Evolutionary conservation across 2,888 invertebrate genomes (phyloP).

Genomic region (Apodemia zela): DNA sequence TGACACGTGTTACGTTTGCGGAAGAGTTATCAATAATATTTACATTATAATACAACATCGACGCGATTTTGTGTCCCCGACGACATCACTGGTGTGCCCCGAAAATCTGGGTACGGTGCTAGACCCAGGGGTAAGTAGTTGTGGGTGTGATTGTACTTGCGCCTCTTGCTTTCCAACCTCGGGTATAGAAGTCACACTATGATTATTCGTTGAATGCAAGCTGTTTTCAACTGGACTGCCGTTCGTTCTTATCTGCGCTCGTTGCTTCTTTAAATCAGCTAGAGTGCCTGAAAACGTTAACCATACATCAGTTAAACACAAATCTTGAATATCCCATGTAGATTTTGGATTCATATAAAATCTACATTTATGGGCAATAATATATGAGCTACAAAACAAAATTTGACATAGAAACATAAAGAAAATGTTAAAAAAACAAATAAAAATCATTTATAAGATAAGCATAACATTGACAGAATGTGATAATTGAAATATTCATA

Average conservation of each 20-base stretch:
- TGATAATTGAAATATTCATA: constrained; percentile 34
- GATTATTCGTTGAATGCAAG: constrained; percentile 63
- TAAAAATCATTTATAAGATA: constrained; percentile 26
- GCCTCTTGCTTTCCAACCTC: constrained; percentile 58
- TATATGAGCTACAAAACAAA: neutral
- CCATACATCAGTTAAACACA: neutral
- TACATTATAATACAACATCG: constrained; percentile 89
- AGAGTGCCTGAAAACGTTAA: constrained; percentile 83
- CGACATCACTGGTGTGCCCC: constrained; percentile 88
- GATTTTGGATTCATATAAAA: neutral
- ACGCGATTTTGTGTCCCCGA: constrained; percentile 85
- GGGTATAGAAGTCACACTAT: constrained; percentile 66
- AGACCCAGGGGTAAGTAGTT: constrained; percentile 61
- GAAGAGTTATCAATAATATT: constrained; percentile 21
- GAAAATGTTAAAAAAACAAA: neutral
- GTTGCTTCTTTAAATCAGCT: constrained; percentile 95
- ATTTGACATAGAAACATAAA: neutral
- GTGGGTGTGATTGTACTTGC: constrained; percentile 64
- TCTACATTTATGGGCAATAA: neutral
- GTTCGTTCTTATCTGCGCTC: constrained; percentile 88
- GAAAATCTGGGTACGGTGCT: constrained; percentile 82
- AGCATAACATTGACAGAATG: constrained; percentile 33
- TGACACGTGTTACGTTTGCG: constrained; percentile 45
- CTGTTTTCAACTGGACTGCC: constrained; percentile 77
- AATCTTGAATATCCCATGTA: neutral